These are phyloP conservation scores for Coelopa pilipes DNA, from an alignment of 2,888 invertebrate genomes.

Conservation along the genomic window DNA sequence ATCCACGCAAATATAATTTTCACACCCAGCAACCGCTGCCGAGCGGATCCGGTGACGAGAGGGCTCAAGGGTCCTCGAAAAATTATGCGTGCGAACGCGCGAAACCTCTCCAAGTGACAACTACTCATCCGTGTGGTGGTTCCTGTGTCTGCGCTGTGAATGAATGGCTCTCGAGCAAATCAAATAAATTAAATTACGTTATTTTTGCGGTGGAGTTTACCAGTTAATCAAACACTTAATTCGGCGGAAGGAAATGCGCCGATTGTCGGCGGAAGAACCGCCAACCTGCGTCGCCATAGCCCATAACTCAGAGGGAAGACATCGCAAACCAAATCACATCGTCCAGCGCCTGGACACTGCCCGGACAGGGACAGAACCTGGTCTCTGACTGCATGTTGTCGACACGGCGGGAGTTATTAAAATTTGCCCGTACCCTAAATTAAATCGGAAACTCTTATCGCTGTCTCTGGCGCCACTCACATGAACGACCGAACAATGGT, in stretches of 20 bases:
- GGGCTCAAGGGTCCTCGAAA: conserved; percentile 32
- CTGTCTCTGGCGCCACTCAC: conserved; percentile 33
- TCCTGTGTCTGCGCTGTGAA: background rate
- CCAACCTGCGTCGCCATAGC: background rate
- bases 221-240: conserved; percentile 41
- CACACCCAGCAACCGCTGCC: conserved; percentile 8
- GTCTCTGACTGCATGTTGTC: background rate
- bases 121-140: background rate
- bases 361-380: background rate
- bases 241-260: conserved; percentile 27
- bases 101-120: conserved; percentile 23
- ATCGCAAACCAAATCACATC: too few species aligned
- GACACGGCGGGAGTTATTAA: conserved; percentile 25
- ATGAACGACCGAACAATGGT: too few species aligned
- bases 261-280: conserved; percentile 23
- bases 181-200: conserved; percentile 29
- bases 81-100: conserved; percentile 39
- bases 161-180: conserved; percentile 8
- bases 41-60: background rate
- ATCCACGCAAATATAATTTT: conserved; percentile 19
- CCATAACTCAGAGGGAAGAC: too few species aligned
- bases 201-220: conserved; percentile 20
- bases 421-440: conserved; percentile 19
- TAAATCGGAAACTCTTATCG: conserved; percentile 4
- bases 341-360: too few species aligned